A percentile compares a stretch with the other conserved stretches of the same genome.
Conservation (phyloP, 64 coral and sea anemone genomes). For the Pachyseris speciosa region DNA sequence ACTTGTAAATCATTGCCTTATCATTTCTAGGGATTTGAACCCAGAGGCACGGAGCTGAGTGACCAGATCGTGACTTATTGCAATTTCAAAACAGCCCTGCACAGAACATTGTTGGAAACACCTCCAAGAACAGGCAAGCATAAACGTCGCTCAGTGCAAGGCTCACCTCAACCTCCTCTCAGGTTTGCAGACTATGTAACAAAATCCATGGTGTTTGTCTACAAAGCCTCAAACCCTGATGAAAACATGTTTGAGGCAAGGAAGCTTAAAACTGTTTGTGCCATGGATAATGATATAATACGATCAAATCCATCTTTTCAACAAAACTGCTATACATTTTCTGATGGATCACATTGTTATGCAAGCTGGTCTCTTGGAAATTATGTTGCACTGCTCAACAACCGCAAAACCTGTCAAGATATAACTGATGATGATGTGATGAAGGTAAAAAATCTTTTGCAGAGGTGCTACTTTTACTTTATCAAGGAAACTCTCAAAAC, state of each 20-base stretch:
- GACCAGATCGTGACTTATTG: slow-evolving; percentile 32
- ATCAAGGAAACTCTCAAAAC: slow-evolving; percentile 22
- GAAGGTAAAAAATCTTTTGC: slow-evolving; percentile 23
- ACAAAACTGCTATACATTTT: not conserved
- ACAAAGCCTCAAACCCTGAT: slow-evolving; percentile 43
- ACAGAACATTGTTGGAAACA: not conserved
- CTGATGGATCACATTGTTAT: not conserved
- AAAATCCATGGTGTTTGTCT: slow-evolving; percentile 26
- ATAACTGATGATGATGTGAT: slow-evolving; percentile 75
- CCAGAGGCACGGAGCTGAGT: slow-evolving; percentile 88
- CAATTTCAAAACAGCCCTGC: not conserved
- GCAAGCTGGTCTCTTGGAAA: slow-evolving; percentile 66
- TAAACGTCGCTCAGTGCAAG: slow-evolving; percentile 12
- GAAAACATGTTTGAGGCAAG: slow-evolving; percentile 52
- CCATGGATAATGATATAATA: slow-evolving; percentile 65
- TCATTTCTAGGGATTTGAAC: slow-evolving; percentile 87
- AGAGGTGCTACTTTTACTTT: slow-evolving; percentile 62
- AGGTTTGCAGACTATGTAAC: fast-evolving
- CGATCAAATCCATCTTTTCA: not conserved
- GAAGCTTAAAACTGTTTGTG: slow-evolving; percentile 73
- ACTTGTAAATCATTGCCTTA: not conserved
- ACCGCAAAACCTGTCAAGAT: slow-evolving; percentile 51
- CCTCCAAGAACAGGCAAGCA: not conserved
- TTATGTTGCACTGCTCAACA: slow-evolving; percentile 64
- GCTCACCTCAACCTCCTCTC: not conserved